These are phyloP conservation scores for Trematocara variabile DNA, from an alignment of 2,113 vertebrate species.

Conservation along the genomic window DNA sequence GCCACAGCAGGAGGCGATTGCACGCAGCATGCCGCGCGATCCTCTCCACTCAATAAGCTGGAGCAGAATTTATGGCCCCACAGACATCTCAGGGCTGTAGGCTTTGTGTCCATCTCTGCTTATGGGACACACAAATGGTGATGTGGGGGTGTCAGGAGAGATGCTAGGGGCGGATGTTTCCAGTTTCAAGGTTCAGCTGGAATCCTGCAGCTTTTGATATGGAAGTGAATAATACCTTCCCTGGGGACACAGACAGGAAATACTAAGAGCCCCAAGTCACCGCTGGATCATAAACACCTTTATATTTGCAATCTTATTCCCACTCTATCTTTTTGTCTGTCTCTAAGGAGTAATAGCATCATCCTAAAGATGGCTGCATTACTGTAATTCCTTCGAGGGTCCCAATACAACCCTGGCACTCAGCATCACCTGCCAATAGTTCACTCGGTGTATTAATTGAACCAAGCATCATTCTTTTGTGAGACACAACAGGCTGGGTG, in stretches of 20 bases:
- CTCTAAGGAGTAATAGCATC: conserved; percentile 45
- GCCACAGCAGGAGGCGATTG: conserved; percentile 38
- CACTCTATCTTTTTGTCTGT: conserved; percentile 34
- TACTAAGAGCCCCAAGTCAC: conserved; percentile 6
- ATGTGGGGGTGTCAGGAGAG: conserved; percentile 40
- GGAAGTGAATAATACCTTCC: conserved; percentile 35
- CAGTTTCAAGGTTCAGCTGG: conserved; percentile 46
- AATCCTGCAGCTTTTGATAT: conserved; percentile 12
- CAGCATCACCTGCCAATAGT: conserved; percentile 84
- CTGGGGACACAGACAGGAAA: conserved; percentile 37
- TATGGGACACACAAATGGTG: conserved; percentile 37
- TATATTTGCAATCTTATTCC: conserved; percentile 44
- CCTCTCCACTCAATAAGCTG: conserved; percentile 10
- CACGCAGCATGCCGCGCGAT: not conserved
- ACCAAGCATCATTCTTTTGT: conserved; percentile 78
- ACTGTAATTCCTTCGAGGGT: conserved; percentile 49
- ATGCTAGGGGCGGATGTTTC: conserved; percentile 42
- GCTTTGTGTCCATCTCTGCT: conserved; percentile 5
- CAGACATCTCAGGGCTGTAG: not conserved
- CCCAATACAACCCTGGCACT: conserved; percentile 80
- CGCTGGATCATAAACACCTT: conserved; percentile 46
- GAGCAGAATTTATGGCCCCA: conserved; percentile 21
- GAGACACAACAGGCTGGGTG: conserved; percentile 66
- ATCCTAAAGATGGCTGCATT: conserved; percentile 20
- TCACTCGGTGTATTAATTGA: conserved; percentile 61